Evolutionary conservation across 2,888 invertebrate genomes (phyloP), one percentile per base, ranked within the genome.

Genomic region (Pseudococcus viburni): DNA sequence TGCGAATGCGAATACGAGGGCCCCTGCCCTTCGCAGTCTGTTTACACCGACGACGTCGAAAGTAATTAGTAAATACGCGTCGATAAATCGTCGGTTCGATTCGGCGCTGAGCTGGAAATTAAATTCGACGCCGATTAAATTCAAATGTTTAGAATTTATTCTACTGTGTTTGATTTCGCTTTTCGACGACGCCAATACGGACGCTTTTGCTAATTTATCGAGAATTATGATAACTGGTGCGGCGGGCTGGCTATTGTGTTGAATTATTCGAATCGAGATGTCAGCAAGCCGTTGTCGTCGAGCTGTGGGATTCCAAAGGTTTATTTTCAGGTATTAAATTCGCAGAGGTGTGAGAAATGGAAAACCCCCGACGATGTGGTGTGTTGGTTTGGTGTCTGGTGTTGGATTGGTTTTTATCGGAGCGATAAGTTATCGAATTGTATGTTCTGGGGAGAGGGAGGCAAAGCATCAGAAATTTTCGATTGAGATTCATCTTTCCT

Each of bases 21-120:
- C 9, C 39, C 22, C 12, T 11, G 64, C 22, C 22, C 22, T 22
- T 64, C 55, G 55, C n/a, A 9, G 19, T 22, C 64, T 64, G 8
- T 6, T 7, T 22, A 6, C 22, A 11, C 11, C 42, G 64, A 9
- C 22, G 64, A 19, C 64, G 22, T 64, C 15, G 11, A 22, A 64
- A 64, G 64, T 64, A 64, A 64, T 64, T 64, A 64, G 64, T 64
- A 64, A 64, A 64, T 64, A 64, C 64, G 64, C 64, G 19, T 64
- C 64, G 64, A 64, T 64, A 64, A 64, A 64, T 64, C 64, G 22
- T 42, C 42, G 42, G 42, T 64, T 64, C 64, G 22, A n/a, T n/a
- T n/a, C n/a, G 55, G 7, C 55, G 22, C 64, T 42, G 19, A 55
- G 59, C n/a, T 64, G 64, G 4, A 64, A 64, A 64, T 64, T 64